Percentiles rank a stretch among this genome's conserved stretches.
phyloP scores from a whole-genome alignment of 1,140 invertebrate genomes.

The Diachasma alloeum region DNA sequence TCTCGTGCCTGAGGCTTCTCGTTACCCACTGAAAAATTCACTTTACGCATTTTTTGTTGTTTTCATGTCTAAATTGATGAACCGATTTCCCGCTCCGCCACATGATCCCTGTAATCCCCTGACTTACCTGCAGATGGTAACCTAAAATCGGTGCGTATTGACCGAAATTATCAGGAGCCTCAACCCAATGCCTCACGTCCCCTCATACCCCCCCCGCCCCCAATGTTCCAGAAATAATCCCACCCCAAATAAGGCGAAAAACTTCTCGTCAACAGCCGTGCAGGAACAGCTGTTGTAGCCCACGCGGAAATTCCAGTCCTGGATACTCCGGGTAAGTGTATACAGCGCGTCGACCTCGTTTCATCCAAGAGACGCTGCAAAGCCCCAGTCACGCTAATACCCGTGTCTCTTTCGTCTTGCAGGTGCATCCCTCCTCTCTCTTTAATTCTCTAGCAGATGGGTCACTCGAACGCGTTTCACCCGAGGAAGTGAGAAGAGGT shows the following conservation, averaged over 20 bases:
- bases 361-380: neutral
- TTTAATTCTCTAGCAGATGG: conserved; percentile 36
- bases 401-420: conserved; percentile 7
- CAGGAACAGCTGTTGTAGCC: neutral
- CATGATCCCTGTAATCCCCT: too few relatives aligned
- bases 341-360: neutral
- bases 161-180: too few relatives aligned
- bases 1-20: too few relatives aligned
- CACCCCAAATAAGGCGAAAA: neutral
- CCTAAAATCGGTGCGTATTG: too few relatives aligned
- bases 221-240: neutral
- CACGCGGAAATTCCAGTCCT: neutral
- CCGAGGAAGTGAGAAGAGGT: conserved; percentile 22
- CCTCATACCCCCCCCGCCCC: neutral
- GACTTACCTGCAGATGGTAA: too few relatives aligned
- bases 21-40: too few relatives aligned
- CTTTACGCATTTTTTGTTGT: too few relatives aligned
- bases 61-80: too few relatives aligned
- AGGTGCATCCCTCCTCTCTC: neutral
- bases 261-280: neutral
- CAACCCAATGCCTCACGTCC: neutral
- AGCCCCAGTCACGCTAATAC: conserved; percentile 5
- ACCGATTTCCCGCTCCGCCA: too few relatives aligned
- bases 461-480: conserved; percentile 41
- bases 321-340: neutral